A percentile compares a stretch with the other conserved stretches of the same genome.
phyloP scores from a whole-genome alignment of 2,113 vertebrate species.

The Microcebus lehilahytsara region DNA sequence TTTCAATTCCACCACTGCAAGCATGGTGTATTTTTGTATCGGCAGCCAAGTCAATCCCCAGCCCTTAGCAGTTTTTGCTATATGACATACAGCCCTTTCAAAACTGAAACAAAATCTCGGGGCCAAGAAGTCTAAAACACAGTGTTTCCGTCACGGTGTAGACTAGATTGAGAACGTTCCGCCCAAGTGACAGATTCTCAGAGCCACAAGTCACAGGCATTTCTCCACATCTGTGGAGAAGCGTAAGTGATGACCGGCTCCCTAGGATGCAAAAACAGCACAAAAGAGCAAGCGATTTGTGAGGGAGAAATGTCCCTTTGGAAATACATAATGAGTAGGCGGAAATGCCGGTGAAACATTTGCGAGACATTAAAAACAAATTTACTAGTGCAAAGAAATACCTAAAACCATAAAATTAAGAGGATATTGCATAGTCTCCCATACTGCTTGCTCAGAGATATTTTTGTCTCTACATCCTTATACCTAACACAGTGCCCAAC shows the following conservation, averaged over 20 bases:
- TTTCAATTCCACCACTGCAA: background rate
- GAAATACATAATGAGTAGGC: background rate
- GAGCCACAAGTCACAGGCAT: background rate
- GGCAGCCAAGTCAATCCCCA: background rate
- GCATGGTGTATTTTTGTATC: background rate
- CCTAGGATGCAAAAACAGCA: background rate
- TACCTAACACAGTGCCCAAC: too few species aligned
- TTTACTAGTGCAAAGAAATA: background rate
- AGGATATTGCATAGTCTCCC: background rate
- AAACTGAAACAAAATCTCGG: background rate
- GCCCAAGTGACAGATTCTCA: background rate
- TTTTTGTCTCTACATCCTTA: too few species aligned
- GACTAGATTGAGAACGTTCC: background rate
- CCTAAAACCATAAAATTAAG: background rate
- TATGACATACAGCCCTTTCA: background rate
- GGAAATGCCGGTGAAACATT: constrained; percentile 1
- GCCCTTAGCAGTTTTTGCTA: background rate
- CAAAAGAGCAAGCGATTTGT: background rate
- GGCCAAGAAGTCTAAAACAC: background rate
- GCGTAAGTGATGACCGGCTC: background rate
- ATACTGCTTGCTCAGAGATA: background rate
- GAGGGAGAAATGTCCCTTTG: background rate
- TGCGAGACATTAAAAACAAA: constrained; percentile 15
- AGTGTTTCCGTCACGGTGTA: background rate
- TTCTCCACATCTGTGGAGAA: background rate